Evolutionary conservation across 2,113 vertebrate species (phyloP).

Genomic region (Neodontobutis hainanensis): DNA sequence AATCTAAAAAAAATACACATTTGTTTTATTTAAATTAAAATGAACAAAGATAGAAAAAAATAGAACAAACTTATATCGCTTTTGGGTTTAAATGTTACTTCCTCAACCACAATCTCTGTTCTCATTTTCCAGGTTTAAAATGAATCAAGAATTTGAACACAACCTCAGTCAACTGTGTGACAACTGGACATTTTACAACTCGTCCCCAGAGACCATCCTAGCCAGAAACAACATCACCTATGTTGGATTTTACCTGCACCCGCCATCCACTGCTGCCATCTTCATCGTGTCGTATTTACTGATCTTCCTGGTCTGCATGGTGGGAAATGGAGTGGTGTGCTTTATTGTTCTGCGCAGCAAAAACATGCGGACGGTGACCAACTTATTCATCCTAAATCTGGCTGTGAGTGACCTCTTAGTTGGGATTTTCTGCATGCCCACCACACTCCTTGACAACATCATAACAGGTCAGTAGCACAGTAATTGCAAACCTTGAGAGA

Average conservation of each 20-base stretch:
- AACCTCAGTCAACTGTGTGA: slow-evolving; percentile 70
- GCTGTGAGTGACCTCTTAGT: slow-evolving; percentile 92
- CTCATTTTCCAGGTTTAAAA: slow-evolving; percentile 65
- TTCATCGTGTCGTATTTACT: slow-evolving; percentile 91
- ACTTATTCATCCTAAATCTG: slow-evolving; percentile 92
- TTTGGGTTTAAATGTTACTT: neutral
- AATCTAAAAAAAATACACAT: too few species aligned
- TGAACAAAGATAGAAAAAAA: too few species aligned
- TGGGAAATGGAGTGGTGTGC: slow-evolving; percentile 89
- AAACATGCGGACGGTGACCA: slow-evolving; percentile 91
- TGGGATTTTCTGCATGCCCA: slow-evolving; percentile 97
- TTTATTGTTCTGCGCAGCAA: slow-evolving; percentile 86
- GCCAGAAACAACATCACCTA: slow-evolving; percentile 83
- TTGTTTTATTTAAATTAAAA: too few species aligned
- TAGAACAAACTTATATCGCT: too few species aligned
- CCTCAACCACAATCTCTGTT: neutral
- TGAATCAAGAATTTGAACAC: slow-evolving; percentile 66
- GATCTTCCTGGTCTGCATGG: slow-evolving; percentile 93
- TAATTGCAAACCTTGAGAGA: neutral
- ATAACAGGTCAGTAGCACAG: slow-evolving; percentile 84
- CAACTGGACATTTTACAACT: slow-evolving; percentile 72
- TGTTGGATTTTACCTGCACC: slow-evolving; percentile 90
- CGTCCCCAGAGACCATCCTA: slow-evolving; percentile 40
- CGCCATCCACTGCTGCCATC: slow-evolving; percentile 82
- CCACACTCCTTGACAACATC: slow-evolving; percentile 93